A percentile compares a stretch with the other conserved stretches of the same genome.
These are phyloP conservation scores for Phrynosoma blainvillii DNA, from an alignment of 2,113 vertebrate genomes.

Conservation along the genomic window DNA sequence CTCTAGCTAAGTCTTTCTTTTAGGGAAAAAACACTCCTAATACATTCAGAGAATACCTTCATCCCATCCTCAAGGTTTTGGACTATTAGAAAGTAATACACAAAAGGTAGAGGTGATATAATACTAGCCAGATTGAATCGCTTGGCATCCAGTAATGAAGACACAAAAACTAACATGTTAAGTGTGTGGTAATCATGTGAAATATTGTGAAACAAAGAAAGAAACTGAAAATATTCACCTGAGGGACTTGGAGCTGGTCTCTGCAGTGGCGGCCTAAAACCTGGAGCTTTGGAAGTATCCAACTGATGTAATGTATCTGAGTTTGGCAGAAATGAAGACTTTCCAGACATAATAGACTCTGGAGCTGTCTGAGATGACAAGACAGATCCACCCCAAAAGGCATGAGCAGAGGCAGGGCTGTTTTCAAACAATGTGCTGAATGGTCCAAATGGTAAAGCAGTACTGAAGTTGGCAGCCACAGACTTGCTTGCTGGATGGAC, in stretches of 20 bases:
- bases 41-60: not conserved
- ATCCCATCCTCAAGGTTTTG: not conserved
- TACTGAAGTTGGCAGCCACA: conserved; percentile 89
- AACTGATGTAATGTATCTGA: conserved; percentile 91
- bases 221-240: conserved; percentile 71
- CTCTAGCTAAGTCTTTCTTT: not conserved
- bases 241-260: conserved; percentile 94
- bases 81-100: not conserved
- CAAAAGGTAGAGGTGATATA: not conserved
- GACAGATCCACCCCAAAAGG: conserved; percentile 95
- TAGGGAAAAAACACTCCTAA: not conserved
- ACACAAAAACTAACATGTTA: not conserved
- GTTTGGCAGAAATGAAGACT: conserved; percentile 90
- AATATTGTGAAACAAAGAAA: not conserved
- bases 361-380: conserved; percentile 89
- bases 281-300: conserved; percentile 97
- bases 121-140: not conserved
- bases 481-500: conserved; percentile 86
- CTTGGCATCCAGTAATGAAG: not conserved
- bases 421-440: conserved; percentile 97
- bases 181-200: not conserved
- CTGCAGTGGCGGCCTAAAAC: conserved; percentile 92
- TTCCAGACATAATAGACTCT: conserved; percentile 87
- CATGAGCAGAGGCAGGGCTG: conserved; percentile 90
- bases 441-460: conserved; percentile 90